These are phyloP conservation scores for Calidris pugnax DNA, from an alignment of 2,113 vertebrate genomes.

Conservation along the genomic window DNA sequence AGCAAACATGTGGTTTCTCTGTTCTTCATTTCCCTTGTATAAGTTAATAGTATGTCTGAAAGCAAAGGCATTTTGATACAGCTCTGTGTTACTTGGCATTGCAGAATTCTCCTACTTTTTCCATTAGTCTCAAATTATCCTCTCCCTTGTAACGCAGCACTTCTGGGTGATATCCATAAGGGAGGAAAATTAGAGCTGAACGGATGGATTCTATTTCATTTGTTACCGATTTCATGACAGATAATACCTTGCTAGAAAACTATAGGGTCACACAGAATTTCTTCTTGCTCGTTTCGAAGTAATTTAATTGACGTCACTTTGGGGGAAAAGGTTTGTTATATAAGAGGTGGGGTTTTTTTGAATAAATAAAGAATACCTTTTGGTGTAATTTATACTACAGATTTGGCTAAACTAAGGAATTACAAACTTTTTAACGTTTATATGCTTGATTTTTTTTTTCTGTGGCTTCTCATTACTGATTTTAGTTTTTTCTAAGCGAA, in stretches of 20 bases:
- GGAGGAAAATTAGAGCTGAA: conserved; percentile 71
- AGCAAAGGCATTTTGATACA: conserved; percentile 64
- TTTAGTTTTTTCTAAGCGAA: background rate
- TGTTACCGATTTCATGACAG: conserved; percentile 73
- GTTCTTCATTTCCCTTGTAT: conserved; percentile 51
- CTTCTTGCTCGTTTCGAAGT: conserved; percentile 41
- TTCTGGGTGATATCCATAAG: conserved; percentile 57
- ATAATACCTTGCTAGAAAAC: conserved; percentile 75
- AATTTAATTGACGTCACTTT: conserved; percentile 58
- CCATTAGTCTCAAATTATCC: conserved; percentile 74
- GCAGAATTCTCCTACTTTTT: conserved; percentile 69
- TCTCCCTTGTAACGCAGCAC: conserved; percentile 68
- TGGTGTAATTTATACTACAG: background rate
- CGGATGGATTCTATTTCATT: conserved; percentile 74
- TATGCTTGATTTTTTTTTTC: background rate
- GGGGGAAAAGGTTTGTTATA: background rate
- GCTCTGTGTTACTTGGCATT: conserved; percentile 59
- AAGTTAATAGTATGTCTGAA: conserved; percentile 67
- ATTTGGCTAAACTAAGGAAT: background rate
- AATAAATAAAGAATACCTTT: background rate
- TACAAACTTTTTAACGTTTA: background rate
- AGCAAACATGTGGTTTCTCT: conserved; percentile 63
- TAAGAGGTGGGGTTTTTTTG: background rate
- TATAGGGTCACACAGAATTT: conserved; percentile 62
- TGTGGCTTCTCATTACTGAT: background rate